Percentiles rank a stretch among this genome's conserved stretches.
phyloP scores from a whole-genome alignment of 2,113 vertebrate species.

The Prionailurus viverrinus region DNA sequence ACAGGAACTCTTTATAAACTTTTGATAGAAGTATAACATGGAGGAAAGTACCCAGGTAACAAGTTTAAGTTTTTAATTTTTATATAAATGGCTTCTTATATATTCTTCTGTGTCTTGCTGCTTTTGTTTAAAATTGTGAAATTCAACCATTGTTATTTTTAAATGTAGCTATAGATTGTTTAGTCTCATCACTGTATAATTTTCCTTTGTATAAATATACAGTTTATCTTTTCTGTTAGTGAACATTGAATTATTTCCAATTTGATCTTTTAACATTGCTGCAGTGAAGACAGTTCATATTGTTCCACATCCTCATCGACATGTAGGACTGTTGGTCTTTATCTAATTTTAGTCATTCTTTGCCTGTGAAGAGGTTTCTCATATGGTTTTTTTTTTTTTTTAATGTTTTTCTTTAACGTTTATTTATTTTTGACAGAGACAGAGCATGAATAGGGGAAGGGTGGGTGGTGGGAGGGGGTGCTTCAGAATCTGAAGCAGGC shows the following conservation, averaged over 20 bases:
- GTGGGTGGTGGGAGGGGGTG: too few relatives aligned
- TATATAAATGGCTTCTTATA: neutral
- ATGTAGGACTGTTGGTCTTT: neutral
- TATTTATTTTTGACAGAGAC: too few relatives aligned
- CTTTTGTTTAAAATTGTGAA: neutral
- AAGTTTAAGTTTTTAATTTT: constrained; percentile 42
- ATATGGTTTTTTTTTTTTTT: too few relatives aligned
- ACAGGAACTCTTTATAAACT: neutral
- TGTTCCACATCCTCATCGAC: neutral
- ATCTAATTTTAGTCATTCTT: neutral
- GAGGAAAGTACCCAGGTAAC: neutral
- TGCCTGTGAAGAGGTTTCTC: neutral
- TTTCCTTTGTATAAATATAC: constrained; percentile 25
- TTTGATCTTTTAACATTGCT: constrained; percentile 29
- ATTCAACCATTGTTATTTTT: constrained; percentile 31
- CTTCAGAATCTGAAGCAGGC: too few relatives aligned
- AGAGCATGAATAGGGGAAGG: too few relatives aligned
- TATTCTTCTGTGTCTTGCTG: neutral
- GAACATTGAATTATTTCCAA: constrained; percentile 13
- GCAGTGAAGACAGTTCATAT: neutral
- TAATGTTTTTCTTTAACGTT: too few relatives aligned
- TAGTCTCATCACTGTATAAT: neutral
- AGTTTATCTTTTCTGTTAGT: neutral
- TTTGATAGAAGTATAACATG: neutral
- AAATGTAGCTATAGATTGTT: neutral